Base-by-base conservation (phyloP, 2,797 vertebrate genomes). In the Galaxias olidus region DNA sequence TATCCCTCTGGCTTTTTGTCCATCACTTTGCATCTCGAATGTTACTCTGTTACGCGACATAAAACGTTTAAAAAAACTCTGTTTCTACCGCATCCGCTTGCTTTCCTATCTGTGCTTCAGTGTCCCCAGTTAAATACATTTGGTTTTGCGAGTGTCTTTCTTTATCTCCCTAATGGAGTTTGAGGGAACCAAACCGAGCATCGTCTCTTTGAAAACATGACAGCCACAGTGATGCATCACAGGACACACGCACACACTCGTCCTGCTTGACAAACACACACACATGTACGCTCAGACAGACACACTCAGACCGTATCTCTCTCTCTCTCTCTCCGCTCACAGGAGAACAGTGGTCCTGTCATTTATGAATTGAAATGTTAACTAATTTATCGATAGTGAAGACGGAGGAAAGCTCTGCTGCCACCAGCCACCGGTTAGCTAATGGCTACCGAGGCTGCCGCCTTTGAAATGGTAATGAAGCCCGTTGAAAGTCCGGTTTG, bases 401-500 rank as follows among this genome's bases (percentile, higher is more conserved):
- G 30, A 30, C 30, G 6, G 3, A 30, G 30, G 30, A 6, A 30
- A 30, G 30, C 30, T 30, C 30, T 3, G 30, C 30, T 30, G 30
- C 30, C 30, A 30, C 30, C 30, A 30, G 30, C 30, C 30, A 30
- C 30, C 14, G 12, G 46, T 47, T 10, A 71, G 65, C 80, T 75
- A 48, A 66, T 65, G 72, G 63, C 77, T 71, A 63, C 59, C 57
- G 54, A 74, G 76, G 65, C 71, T 63, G 69, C 78, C 60, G 79
- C 74, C 76, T 86, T 88, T 89, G 84, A 88, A 87, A 86, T 90
- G 86, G 72, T 81, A 88, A 89, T 85, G 66, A 75, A 77, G 75
- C 73, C 48, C 50, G 81, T 86, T 89, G 75, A 86, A 84, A 80
- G 80, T 69, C 77, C 84, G 79, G 68, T 78, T 76, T 69, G 74